Conservation (phyloP, 2,797 vertebrate species). For the Lindbergichthys nudifrons region DNA sequence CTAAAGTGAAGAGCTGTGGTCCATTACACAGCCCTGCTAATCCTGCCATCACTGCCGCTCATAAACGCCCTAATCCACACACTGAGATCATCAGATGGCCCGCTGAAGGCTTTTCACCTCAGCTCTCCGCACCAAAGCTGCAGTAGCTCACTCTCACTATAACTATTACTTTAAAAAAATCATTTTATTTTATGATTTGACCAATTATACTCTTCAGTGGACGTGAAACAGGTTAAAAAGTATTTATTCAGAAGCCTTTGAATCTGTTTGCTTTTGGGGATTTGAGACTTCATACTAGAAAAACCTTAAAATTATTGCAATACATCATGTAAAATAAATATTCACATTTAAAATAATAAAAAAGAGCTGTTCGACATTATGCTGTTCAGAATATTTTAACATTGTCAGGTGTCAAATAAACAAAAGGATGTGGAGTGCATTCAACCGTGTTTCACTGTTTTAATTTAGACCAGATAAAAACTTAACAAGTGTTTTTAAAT, state of each 20-base stretch:
- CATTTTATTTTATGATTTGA: background rate
- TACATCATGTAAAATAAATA: constrained; percentile 4
- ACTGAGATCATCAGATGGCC: constrained; percentile 34
- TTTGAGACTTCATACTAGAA: background rate
- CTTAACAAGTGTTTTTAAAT: background rate
- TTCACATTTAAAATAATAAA: background rate
- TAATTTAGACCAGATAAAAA: background rate
- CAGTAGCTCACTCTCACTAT: constrained; percentile 4
- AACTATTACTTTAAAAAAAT: too few relatives aligned
- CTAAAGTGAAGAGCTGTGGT: constrained; percentile 67
- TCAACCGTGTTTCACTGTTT: background rate
- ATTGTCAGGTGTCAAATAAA: background rate
- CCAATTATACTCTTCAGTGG: background rate
- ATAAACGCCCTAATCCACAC: constrained; percentile 65
- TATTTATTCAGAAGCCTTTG: background rate
- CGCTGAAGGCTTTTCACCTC: constrained; percentile 65
- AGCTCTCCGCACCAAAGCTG: constrained; percentile 25
- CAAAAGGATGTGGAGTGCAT: too few relatives aligned
- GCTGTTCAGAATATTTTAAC: background rate
- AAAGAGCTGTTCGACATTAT: background rate
- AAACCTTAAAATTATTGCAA: background rate
- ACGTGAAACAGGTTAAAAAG: background rate
- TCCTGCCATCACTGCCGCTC: constrained; percentile 65
- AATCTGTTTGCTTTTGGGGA: background rate
- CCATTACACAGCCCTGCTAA: constrained; percentile 70